Evolutionary conservation across 2,797 vertebrate species (phyloP).

Genomic region (Bucorvus abyssinicus): DNA sequence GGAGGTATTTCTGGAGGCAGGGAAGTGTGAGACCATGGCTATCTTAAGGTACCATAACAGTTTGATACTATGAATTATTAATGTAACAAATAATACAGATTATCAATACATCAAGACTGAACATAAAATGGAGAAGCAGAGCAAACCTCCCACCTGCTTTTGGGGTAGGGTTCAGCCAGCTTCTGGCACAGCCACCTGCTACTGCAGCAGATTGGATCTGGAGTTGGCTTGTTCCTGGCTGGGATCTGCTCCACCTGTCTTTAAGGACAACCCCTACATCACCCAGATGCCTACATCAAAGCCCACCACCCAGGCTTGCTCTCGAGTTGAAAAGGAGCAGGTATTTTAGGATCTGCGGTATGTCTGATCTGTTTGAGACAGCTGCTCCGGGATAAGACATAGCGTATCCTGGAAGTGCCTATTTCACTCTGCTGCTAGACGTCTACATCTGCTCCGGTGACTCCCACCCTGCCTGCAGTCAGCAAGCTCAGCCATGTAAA

Average conservation of each 20-base stretch:
- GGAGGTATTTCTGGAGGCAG: not conserved
- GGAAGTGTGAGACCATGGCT: not conserved
- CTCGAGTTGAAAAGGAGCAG: not conserved
- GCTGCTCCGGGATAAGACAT: not conserved
- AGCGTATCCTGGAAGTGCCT: not conserved
- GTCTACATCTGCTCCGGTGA: accelerated
- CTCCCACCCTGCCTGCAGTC: not conserved
- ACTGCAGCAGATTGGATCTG: not conserved
- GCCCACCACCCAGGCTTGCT: not conserved
- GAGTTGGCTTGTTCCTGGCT: not conserved
- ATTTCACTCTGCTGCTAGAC: accelerated
- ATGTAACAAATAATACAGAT: not conserved
- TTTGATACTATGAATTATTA: not conserved
- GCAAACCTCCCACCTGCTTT: not conserved
- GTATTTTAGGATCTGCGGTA: not conserved
- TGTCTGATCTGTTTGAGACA: not conserved
- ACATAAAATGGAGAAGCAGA: not conserved
- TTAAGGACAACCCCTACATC: not conserved
- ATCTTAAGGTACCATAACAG: not conserved
- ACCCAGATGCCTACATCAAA: not conserved
- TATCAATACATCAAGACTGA: not conserved
- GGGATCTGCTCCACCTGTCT: not conserved
- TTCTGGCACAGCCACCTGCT: not conserved
- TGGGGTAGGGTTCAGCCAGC: not conserved
- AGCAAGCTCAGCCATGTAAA: not conserved